A percentile compares a stretch with the other conserved stretches of the same genome.
These are phyloP conservation scores for Polietes domitor DNA, from an alignment of 2,888 invertebrate species.

Conservation along the genomic window DNA sequence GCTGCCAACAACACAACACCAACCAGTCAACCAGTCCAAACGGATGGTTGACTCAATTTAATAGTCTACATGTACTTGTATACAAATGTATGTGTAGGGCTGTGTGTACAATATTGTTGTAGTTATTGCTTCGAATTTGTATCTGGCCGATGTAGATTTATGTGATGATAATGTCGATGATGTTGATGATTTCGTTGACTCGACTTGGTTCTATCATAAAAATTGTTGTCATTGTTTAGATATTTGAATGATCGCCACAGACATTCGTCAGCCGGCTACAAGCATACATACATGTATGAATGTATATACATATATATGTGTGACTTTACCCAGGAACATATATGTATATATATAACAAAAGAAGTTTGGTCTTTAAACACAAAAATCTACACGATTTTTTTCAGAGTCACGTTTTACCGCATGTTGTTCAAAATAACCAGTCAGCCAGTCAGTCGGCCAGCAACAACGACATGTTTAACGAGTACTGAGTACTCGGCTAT, in stretches of 20 bases:
- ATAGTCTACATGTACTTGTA: neutral
- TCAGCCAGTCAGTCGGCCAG: neutral
- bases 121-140: neutral
- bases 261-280: constrained; percentile 50
- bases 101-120: constrained; percentile 8
- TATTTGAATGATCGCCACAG: constrained; percentile 53
- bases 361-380: constrained; percentile 26
- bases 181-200: constrained; percentile 57
- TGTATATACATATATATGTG: neutral
- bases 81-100: neutral
- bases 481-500: neutral
- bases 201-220: constrained; percentile 64
- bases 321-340: neutral
- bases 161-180: constrained; percentile 36
- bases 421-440: constrained; percentile 53
- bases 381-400: constrained; percentile 67
- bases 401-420: constrained; percentile 66
- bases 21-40: no score
- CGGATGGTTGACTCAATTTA: neutral
- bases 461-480: constrained; percentile 7
- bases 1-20: constrained; percentile 27
- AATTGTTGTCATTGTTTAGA: constrained; percentile 66
- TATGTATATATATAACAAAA: constrained; percentile 32
- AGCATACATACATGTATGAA: constrained; percentile 18
- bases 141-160: constrained; percentile 22